Evolutionary conservation across 2,797 vertebrate genomes (phyloP), one percentile per base, ranked within the genome.

Genomic region (Allobates femoralis): DNA sequence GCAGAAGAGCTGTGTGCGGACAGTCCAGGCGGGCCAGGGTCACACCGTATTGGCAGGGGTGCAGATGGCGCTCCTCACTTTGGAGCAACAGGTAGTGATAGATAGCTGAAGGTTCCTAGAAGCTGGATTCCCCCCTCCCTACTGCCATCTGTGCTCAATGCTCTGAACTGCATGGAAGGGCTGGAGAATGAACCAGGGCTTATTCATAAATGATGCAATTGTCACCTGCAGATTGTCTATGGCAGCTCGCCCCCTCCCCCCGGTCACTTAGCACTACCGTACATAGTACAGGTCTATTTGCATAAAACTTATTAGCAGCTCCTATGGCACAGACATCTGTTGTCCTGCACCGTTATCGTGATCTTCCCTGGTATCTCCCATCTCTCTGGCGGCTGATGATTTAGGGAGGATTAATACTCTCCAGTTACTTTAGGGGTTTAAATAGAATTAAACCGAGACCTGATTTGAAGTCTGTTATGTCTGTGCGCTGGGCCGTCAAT

Each of bases 251-350:
- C 55, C 34, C 32, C 56, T 6, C n/a, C 85, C 62, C 41, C 79
- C 71, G 58, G 62, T n/a, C 82, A 64, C 34, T 76, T 76, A 53
- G 81, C 58, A 34, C 58, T 19, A 11, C n/a, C n/a, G n/a, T n/a
- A n/a, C 28, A 55, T 87, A 66, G 84, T 69, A 50, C 50, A 69
- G 62, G 82, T 51, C 53, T 32, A 86, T 86, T 83, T 83, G 73
- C 80, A 86, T 83, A 77, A 78, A 77, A 37, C 80, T 50, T 77
- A 78, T 79, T 76, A 83, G 60, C n/a, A 34, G 86, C 51, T 79
- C 74, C 62, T 28, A 46, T 60, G 46, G 58, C 32, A 37, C 14
- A 60, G 55, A 74, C 86, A 79, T 87, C 81, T 87, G 86, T 84
- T 79, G 74, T 56, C 30, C 12, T 34, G 56, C 34, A 11, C 30